A percentile compares a stretch with the other conserved stretches of the same genome.
Conservation (phyloP, 2,888 invertebrate genomes). For the Apodemia mormo region DNA sequence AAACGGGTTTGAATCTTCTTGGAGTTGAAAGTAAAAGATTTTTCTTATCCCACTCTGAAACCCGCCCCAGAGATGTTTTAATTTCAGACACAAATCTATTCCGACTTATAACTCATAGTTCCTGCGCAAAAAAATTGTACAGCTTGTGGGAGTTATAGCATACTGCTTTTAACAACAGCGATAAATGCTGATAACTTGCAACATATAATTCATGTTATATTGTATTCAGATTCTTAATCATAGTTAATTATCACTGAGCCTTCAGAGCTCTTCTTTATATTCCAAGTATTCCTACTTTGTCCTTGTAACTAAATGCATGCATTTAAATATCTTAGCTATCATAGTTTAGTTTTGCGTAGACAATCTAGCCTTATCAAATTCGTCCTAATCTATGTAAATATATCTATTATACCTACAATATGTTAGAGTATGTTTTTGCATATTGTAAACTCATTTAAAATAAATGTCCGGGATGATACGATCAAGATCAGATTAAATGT, state of each 20-base stretch:
- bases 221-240: no score
- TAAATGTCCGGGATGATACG: background rate
- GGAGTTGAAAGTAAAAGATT: no score
- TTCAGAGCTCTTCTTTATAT: background rate
- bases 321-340: conserved; percentile 8
- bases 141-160: no score
- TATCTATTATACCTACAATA: background rate
- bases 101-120: no score
- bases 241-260: no score
- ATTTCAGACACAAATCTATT: no score
- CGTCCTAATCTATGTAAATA: conserved; percentile 48
- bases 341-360: conserved; percentile 26
- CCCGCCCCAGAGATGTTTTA: no score
- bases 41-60: no score
- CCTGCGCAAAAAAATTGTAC: no score
- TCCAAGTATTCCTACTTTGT: background rate
- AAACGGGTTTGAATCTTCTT: no score
- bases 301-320: background rate
- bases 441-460: background rate
- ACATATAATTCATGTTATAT: background rate
- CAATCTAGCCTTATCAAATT: conserved; percentile 57
- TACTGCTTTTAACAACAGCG: no score
- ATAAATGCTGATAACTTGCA: background rate
- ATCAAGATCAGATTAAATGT: background rate
- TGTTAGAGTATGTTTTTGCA: conserved; percentile 2